Percentiles rank a stretch among this genome's conserved stretches.
Conservation (phyloP, 2,797 vertebrate species). For the Halcyon leucocephala region DNA sequence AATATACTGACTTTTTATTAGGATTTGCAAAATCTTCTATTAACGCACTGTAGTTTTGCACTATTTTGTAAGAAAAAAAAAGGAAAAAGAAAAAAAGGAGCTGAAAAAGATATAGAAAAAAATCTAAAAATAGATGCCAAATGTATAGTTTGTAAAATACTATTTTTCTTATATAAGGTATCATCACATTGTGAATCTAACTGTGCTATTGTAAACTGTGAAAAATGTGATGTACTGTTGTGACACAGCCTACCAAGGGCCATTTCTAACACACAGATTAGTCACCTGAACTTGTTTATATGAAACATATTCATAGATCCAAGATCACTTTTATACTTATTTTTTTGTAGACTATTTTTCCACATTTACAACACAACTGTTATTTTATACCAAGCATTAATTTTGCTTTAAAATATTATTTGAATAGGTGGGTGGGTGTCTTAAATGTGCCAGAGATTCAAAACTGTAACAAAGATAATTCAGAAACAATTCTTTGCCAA, state of each 20-base stretch:
- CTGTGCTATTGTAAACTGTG: slow-evolving; percentile 72
- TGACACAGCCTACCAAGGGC: slow-evolving; percentile 53
- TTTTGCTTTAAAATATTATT: slow-evolving; percentile 76
- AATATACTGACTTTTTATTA: slow-evolving; percentile 39
- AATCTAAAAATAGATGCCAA: slow-evolving; percentile 75
- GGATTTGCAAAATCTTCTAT: slow-evolving; percentile 68
- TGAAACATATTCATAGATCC: slow-evolving; percentile 75
- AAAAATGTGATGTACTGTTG: slow-evolving; percentile 63
- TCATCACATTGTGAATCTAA: slow-evolving; percentile 72
- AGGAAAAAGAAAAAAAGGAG: slow-evolving; percentile 13
- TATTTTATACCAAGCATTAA: slow-evolving; percentile 77
- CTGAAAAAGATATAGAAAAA: slow-evolving; percentile 28
- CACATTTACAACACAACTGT: slow-evolving; percentile 78
- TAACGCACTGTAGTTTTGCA: slow-evolving; percentile 79
- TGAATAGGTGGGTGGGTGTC: slow-evolving; percentile 47
- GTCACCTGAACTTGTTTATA: slow-evolving; percentile 77
- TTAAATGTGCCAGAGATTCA: slow-evolving; percentile 42
- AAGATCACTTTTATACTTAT: slow-evolving; percentile 83
- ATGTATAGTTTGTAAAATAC: slow-evolving; percentile 80
- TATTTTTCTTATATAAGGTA: slow-evolving; percentile 74
- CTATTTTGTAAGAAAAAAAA: slow-evolving; percentile 74
- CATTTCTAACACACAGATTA: slow-evolving; percentile 71
- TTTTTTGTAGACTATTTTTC: slow-evolving; percentile 84
- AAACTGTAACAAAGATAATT: slow-evolving; percentile 16
- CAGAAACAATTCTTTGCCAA: slow-evolving; percentile 30